Percentiles rank a stretch among this genome's conserved stretches.
These are phyloP conservation scores for Etheostoma spectabile DNA, from an alignment of 2,113 vertebrate genomes.

Conservation along the genomic window DNA sequence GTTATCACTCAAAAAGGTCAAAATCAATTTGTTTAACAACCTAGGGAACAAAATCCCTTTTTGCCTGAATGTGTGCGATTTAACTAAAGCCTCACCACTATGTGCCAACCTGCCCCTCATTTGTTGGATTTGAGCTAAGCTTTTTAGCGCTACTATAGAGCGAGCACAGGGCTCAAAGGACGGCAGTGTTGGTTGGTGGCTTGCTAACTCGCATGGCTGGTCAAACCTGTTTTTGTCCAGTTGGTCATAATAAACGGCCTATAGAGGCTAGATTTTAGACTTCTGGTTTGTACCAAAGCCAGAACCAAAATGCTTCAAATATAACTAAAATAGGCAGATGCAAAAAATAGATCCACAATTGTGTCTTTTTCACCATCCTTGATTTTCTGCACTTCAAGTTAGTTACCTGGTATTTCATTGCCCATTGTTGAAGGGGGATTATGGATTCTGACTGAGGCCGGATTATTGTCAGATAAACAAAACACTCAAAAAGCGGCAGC, in stretches of 20 bases:
- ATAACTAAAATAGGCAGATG: not conserved
- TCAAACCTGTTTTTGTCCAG: conserved; percentile 44
- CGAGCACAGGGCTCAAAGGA: conserved; percentile 32
- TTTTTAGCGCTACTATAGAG: conserved; percentile 52
- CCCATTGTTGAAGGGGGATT: conserved; percentile 41
- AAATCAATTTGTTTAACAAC: conserved; percentile 74
- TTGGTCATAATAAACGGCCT: conserved; percentile 23
- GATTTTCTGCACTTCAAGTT: conserved; percentile 17
- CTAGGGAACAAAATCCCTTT: conserved; percentile 57
- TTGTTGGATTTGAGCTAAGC: conserved; percentile 65
- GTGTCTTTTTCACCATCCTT: not conserved
- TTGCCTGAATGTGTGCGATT: conserved; percentile 61
- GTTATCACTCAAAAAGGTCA: conserved; percentile 60
- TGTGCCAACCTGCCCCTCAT: conserved; percentile 48
- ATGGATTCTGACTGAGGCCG: conserved; percentile 44
- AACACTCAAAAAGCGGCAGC: conserved; percentile 35
- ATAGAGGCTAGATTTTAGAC: conserved; percentile 1
- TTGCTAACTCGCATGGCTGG: conserved; percentile 36
- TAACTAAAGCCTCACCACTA: conserved; percentile 47
- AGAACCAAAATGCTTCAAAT: not conserved
- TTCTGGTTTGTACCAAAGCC: conserved; percentile 18
- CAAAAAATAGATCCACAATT: not conserved
- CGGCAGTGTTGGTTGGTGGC: conserved; percentile 23
- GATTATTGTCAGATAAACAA: conserved; percentile 64
- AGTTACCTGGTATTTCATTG: conserved; percentile 39